These are phyloP conservation scores for Euclidia mi DNA, from an alignment of 2,888 invertebrate species.

Conservation along the genomic window DNA sequence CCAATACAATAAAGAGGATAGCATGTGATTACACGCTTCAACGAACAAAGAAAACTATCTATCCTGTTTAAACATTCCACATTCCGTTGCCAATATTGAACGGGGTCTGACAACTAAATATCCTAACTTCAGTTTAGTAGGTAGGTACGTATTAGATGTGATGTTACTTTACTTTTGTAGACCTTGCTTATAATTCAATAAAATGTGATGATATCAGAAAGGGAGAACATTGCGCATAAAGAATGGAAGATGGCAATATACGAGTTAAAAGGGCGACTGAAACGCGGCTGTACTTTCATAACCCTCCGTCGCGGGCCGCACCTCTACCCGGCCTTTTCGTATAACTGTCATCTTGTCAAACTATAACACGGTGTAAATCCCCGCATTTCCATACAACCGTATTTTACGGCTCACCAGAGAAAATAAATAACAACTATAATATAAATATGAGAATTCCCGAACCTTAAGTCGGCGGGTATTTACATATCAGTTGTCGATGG, in stretches of 20 bases:
- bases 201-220: slow-evolving; percentile 60
- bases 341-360: slow-evolving; percentile 89
- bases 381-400: slow-evolving; percentile 86
- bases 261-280: slow-evolving; percentile 74
- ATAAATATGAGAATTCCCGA: slow-evolving; percentile 84
- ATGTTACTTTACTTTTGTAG: slow-evolving; percentile 27
- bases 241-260: slow-evolving; percentile 75
- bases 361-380: slow-evolving; percentile 83
- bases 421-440: slow-evolving; percentile 88
- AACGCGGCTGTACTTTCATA: slow-evolving; percentile 44
- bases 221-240: slow-evolving; percentile 62
- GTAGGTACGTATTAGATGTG: slow-evolving; percentile 20
- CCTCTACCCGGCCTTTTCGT: slow-evolving; percentile 62
- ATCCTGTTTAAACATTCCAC: slow-evolving; percentile 45
- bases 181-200: slow-evolving; percentile 64
- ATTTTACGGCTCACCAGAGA: slow-evolving; percentile 86
- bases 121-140: slow-evolving; percentile 8
- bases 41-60: slow-evolving; percentile 81
- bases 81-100: slow-evolving; percentile 71
- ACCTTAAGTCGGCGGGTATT: slow-evolving; percentile 82
- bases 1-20: slow-evolving; percentile 48
- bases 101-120: slow-evolving; percentile 38
- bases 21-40: slow-evolving; percentile 78
- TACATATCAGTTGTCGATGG: slow-evolving; percentile 88
- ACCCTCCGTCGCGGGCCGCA: slow-evolving; percentile 46